Percentiles rank a stretch among this genome's conserved stretches.
These are phyloP conservation scores for Sebastes matsubarae DNA, from an alignment of 2,797 vertebrate species.

Conservation along the genomic window DNA sequence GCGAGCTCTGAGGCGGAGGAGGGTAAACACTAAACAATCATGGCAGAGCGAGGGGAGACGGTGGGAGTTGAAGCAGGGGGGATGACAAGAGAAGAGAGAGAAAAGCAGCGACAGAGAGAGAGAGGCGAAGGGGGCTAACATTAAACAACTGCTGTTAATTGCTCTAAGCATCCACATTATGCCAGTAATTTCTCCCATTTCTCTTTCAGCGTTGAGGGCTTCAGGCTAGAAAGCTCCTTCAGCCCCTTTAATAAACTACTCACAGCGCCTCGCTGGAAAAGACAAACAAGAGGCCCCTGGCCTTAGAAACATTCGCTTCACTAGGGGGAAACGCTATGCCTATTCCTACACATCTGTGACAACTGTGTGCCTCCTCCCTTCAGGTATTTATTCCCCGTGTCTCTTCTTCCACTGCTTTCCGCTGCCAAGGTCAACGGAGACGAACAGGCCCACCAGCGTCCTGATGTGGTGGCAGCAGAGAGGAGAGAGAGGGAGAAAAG, in stretches of 20 bases:
- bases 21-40: slow-evolving; percentile 88
- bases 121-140: slow-evolving; percentile 81
- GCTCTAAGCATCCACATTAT: slow-evolving; percentile 92
- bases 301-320: slow-evolving; percentile 50
- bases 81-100: slow-evolving; percentile 21
- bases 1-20: slow-evolving; percentile 81
- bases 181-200: slow-evolving; percentile 92
- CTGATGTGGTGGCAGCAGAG: slow-evolving; percentile 85
- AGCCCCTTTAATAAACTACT: slow-evolving; percentile 68
- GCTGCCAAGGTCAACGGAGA: slow-evolving; percentile 99
- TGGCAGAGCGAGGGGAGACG: slow-evolving; percentile 77
- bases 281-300: slow-evolving; percentile 76
- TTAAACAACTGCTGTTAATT: slow-evolving; percentile 94
- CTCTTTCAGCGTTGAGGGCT: slow-evolving; percentile 79
- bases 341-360: slow-evolving; percentile 70
- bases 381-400: slow-evolving; percentile 69
- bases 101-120: slow-evolving; percentile 52
- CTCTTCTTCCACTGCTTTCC: slow-evolving; percentile 88
- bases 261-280: slow-evolving; percentile 66
- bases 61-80: slow-evolving; percentile 19
- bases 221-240: slow-evolving; percentile 70
- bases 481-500: slow-evolving; percentile 31
- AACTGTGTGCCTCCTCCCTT: slow-evolving; percentile 59
- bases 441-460: slow-evolving; percentile 97
- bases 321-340: slow-evolving; percentile 55